Base-by-base conservation (phyloP, 2,113 vertebrate species). In the Psophia crepitans region DNA sequence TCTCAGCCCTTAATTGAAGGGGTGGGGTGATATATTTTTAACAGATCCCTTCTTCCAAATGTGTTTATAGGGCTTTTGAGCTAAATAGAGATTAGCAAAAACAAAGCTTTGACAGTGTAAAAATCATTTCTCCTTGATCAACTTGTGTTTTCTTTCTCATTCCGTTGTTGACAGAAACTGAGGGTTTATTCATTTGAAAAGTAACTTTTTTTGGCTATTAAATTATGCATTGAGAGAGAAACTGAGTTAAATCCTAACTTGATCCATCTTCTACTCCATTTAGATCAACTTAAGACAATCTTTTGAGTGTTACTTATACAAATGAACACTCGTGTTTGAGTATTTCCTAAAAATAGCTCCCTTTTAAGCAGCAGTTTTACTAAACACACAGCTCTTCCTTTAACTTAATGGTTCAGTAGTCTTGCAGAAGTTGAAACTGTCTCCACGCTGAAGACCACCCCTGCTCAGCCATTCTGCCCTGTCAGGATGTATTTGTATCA, bases 1-100 rank as follows among this genome's bases (percentile, higher is more conserved):
- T 89, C 92, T 97, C 95, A 96, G 73, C 93, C 91, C 77, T 96
- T 97, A 97, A 96, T 96, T 97, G 94, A 91, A 96, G 94, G 92
- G 96, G 94, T 93, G 97, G 95, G 86, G 93, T 96, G 97, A 33
- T 97, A 69, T 93, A 97, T 97, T 97, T 97, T 97, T 97, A 97
- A 97, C 94, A 97, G 96, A 96, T 96, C 89, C 89, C 81, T 95
- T 86, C 71, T 96, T 95, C 91, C 37, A 96, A 85, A 70, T 89
- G 70, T 97, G 96, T 97, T 97, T 96, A 95, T 94, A 91, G 89
- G 81, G 81, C 89, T 96, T 97, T 97, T 96, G 81, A 94, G 86
- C 75, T 97, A 87, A 96, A 95, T 57, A 83, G 87, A 92, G 82
- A 93, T 96, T 92, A 92, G 63, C 37, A 89, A 87, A 93, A 96